phyloP scores from a whole-genome alignment of 2,888 invertebrate species.

The Embidobia sp. region DNA sequence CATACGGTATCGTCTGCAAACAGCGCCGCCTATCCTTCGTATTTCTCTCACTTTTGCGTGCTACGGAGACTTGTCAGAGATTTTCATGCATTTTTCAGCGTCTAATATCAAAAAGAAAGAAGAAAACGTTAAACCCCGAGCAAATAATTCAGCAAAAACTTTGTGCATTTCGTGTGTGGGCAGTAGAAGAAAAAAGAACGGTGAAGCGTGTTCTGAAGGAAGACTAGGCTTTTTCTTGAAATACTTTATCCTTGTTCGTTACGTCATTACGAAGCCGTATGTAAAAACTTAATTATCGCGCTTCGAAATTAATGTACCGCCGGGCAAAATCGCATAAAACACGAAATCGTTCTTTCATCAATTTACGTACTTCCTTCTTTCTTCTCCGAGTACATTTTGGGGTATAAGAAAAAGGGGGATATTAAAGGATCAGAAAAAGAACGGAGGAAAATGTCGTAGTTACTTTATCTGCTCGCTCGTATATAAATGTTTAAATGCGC shows the following conservation, averaged over 20 bases:
- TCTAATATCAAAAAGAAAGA: slow-evolving; percentile 36
- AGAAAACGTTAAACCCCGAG: slow-evolving; percentile 12
- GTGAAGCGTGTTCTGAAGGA: neutral
- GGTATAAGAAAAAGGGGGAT: slow-evolving; percentile 34
- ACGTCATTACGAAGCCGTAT: too few species aligned
- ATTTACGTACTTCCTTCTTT: slow-evolving; percentile 32
- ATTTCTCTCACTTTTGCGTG: slow-evolving; percentile 31
- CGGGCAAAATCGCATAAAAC: slow-evolving; percentile 43
- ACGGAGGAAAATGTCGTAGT: slow-evolving; percentile 33
- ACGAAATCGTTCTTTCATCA: slow-evolving; percentile 38
- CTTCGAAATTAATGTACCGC: slow-evolving; percentile 42
- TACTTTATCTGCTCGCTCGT: slow-evolving; percentile 26
- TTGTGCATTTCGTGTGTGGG: neutral
- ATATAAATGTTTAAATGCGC: slow-evolving; percentile 35
- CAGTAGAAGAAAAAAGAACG: too few species aligned
- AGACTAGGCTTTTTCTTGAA: too few species aligned
- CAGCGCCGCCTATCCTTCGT: slow-evolving; percentile 16
- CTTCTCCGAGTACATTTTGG: slow-evolving; percentile 29
- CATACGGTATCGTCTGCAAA: slow-evolving; percentile 42
- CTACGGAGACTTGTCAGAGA: slow-evolving; percentile 33
- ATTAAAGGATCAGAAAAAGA: slow-evolving; percentile 51
- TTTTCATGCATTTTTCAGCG: slow-evolving; percentile 52
- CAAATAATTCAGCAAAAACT: neutral
- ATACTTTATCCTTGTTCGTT: too few species aligned
- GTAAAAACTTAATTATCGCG: slow-evolving; percentile 35